Base-by-base conservation (phyloP, 2,888 invertebrate genomes). In the Yponomeuta plumbellus region DNA sequence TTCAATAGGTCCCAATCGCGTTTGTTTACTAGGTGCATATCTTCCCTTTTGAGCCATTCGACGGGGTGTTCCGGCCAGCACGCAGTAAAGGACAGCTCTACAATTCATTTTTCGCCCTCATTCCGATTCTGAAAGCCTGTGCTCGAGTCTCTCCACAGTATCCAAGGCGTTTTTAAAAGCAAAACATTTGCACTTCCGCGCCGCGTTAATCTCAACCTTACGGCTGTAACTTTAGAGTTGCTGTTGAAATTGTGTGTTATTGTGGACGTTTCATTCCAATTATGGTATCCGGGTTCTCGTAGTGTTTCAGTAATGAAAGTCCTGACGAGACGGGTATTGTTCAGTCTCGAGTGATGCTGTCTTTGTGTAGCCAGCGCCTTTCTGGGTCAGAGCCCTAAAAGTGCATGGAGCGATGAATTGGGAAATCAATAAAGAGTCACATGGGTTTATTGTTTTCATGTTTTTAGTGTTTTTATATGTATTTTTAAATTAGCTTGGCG, bases 91-190 rank as follows among this genome's bases (percentile, higher is more conserved):
- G 61, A 22, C 62, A 59, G 44, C 61, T 20, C 71, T 70, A 72
- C 72, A 68, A 75, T 76, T 76, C 76, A 76, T 79, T 79, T 80
- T 78, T 75, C 78, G 76, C 78, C 79, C 80, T 74, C 79, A 75
- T 80, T 79, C 79, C 77, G 76, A 79, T 80, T 77, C 76, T 75
- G 75, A 69, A 79, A 79, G 79, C 77, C 44, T 13, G 74, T 66
- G 66, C 77, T 80, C 75, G 73, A 79, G 78, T 11, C n/a, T 71
- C 73, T 76, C 72, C 74, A 72, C 78, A 63, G 71, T 72, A 71
- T 74, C 74, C 73, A 74, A 75, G 80, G 79, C 76, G 75, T 79
- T 84, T 84, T 81, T 75, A 78, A 81, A 82, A 83, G 79, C 77
- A 79, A 80, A 80, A 80, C 76, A 78, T 80, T 80, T 69, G 73